Evolutionary conservation across 2,113 vertebrate genomes (phyloP), one percentile per base, ranked within the genome.

Genomic region (Pomatorhinus ruficollis): DNA sequence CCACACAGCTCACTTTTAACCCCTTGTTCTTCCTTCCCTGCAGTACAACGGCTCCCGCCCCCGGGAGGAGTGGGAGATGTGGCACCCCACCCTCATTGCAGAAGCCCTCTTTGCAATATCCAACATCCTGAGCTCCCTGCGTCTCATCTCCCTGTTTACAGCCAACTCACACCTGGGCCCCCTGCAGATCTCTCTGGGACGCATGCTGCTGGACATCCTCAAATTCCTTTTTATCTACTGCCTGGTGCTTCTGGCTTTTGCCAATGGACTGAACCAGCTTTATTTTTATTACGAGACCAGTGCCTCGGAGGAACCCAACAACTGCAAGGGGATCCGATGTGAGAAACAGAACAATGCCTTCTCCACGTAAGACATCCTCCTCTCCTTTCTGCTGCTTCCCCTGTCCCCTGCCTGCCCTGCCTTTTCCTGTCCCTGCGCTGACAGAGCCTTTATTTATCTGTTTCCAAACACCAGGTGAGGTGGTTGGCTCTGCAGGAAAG

Each of bases 211-310:
- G 35, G 99, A 99, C 98, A 99, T 99, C 97, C 99, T 99, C 91
- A 99, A 99, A 97, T 99, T 99, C 97, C 99, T 99, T 97, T 99
- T 99, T 98, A 99, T 99, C 98, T 99, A 99, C 97, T 99, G 99
- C 68, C 98, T 99, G 98, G 99, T 99, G 93, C 98, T 99, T 92
- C 98, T 99, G 96, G 99, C 99, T 65, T 99, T 99, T 72, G 99
- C 99, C 90, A 99, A 99, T 5, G 99, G 99, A 88, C 98, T 99
- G 93, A 99, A 99, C 98, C 99, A 99, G 98, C 98, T 99, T 82
- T 99, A 99, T 93, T 99, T 99, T 98, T 99, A 99, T 98, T 99
- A 99, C 5, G 99, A 99, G 97, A 99, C 99, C 79, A 99, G 98
- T 97, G 99, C 99, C 42, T 98, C 99, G 10, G 99, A 99, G n/a